Evolutionary conservation across 2,888 invertebrate genomes (phyloP), one percentile per base, ranked within the genome.

Genomic region (Troides oblongomaculatus): DNA sequence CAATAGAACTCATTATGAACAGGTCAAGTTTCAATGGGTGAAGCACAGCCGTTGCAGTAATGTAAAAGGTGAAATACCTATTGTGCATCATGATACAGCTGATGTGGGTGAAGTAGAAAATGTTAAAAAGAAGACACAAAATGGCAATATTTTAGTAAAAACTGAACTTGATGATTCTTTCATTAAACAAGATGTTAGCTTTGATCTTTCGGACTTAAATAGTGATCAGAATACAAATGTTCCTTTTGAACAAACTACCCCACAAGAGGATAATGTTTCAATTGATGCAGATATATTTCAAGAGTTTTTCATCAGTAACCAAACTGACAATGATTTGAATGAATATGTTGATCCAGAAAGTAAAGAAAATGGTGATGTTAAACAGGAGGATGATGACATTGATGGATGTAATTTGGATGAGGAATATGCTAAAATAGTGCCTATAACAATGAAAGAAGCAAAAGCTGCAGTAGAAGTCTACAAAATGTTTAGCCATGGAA

Each of bases 371-470:
- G 73, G 74, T n/a, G 64, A 66, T 14, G 66, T 62, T 14, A 69
- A 68, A 46, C 71, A 69, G 39, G 70, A 74, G 21, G 73, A 74
- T n/a, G 72, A 79, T 56, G 78, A 81, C 59, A 82, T 74, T 0
- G 88, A 89, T 70, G 88, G 88, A 0, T 79, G 82, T 0, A 81
- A 80, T 66, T 78, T 88, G 53, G 83, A 89, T 23, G 84, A 86
- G 63, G 90, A 91, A 71, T 92, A 89, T 79, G 92, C 89, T 1
- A 82, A 76, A n/a, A 77, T 90, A 69, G 77, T 85, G 7, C 85
- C 88, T 0, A 84, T 92, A 71, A 80, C 87, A 0, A 78, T 81
- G 12, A 84, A 83, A 68, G 92, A 92, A 70, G 87, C 90, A 0
- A 82, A 82, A 65, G 90, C 90, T 10, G 92, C 81, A 0, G 75